These are phyloP conservation scores for Threskiornis aethiopicus DNA, from an alignment of 2,797 vertebrate species.

Conservation along the genomic window DNA sequence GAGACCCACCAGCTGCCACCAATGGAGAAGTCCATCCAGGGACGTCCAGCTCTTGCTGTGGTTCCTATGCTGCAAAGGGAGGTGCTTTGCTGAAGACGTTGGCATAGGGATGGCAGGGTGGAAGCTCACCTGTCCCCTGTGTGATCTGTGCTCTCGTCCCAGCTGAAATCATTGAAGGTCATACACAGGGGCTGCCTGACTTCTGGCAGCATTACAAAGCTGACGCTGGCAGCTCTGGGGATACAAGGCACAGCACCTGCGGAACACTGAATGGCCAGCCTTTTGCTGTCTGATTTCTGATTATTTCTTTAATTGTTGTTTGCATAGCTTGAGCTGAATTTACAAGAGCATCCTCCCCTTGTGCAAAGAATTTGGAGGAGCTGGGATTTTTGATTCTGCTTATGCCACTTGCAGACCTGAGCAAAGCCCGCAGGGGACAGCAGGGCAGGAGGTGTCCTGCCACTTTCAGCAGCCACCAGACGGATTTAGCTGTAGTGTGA, in stretches of 20 bases:
- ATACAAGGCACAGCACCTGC: accelerated
- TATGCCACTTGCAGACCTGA: accelerated
- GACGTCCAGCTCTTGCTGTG: not conserved
- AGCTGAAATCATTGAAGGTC: not conserved
- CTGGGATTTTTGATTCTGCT: not conserved
- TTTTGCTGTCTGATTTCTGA: not conserved
- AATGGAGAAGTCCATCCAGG: not conserved
- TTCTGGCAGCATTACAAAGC: not conserved
- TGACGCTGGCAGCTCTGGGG: not conserved
- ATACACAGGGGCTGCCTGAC: too few species aligned
- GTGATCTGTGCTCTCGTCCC: not conserved
- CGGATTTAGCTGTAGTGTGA: not conserved
- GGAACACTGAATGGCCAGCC: not conserved
- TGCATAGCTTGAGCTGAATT: not conserved
- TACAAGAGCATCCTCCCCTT: not conserved
- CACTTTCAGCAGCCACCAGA: not conserved
- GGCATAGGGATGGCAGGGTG: not conserved
- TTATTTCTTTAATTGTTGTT: not conserved
- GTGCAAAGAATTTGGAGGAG: not conserved
- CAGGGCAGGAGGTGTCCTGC: not conserved
- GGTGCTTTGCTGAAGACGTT: not conserved
- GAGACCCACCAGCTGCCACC: not conserved
- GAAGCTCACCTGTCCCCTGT: not conserved
- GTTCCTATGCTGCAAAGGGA: not conserved
- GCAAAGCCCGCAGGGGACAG: not conserved